Evolutionary conservation across 2,888 invertebrate genomes (phyloP), one percentile per base, ranked within the genome.

Genomic region (Vannuccia rotundouncinata): DNA sequence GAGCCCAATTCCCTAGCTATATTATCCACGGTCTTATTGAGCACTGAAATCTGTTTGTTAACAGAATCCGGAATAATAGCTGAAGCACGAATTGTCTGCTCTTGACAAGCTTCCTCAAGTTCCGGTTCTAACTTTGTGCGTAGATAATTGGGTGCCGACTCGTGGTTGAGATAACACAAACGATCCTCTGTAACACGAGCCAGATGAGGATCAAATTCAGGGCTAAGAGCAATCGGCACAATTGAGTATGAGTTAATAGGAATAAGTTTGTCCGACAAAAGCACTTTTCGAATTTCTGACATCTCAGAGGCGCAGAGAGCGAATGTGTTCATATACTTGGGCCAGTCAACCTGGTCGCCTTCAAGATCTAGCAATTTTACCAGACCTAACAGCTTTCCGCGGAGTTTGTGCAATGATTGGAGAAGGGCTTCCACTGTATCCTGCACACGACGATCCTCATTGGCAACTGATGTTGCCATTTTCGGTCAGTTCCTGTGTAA

Each of bases 131-230:
- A 31, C 31, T 77, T 77, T 10, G 77, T 77, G 0, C 77, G 29
- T n/a, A 77, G 77, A 10, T 77, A 77, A 27, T 77, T 28, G 17
- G 77, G 77, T n/a, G 30, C 77, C n/a, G 25, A 29, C 27, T 77
- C 77, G 77, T 77, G 77, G 10, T 77, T 77, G 1, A 77, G 1
- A 1, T 29, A 60, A 27, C 77, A 25, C 1, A 77, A 30, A 2
- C 77, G 77, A 5, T 60, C 77, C 1, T 77, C 77, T 1, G 77
- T 77, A 10, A 29, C 27, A 22, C 59, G 31, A 0, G 30, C 22
- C 45, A 77, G 45, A 25, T 77, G 31, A 22, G 2, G 1, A 77
- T 77, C 77, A 1, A 77, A 10, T n/a, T 77, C 45, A 1, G 77
- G 31, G 22, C 31, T 31, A 27, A 77, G 77, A 25, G 27, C 77